Conservation (phyloP, 1,140 invertebrate genomes). For the Drosophila ananassae region DNA sequence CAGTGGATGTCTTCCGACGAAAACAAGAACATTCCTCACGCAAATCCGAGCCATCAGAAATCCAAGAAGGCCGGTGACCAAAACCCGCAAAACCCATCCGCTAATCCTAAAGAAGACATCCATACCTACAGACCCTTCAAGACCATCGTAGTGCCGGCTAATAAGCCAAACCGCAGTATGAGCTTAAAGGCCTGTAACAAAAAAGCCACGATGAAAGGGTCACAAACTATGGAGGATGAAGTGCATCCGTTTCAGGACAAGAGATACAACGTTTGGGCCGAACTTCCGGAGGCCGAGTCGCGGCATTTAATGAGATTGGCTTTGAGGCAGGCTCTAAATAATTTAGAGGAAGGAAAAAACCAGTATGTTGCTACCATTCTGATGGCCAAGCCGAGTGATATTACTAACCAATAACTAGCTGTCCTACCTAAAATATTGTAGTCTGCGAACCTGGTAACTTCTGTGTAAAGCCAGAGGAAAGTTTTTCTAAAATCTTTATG, state of each 20-base stretch:
- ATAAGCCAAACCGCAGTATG: neutral
- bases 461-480: neutral
- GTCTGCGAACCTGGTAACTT: neutral
- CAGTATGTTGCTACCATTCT: slow-evolving; percentile 20
- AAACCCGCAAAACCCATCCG: neutral
- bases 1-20: neutral
- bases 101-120: slow-evolving; percentile 5
- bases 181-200: neutral
- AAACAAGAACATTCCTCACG: neutral
- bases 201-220: neutral
- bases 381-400: neutral
- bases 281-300: slow-evolving; percentile 27
- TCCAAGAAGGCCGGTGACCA: neutral
- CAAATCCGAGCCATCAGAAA: neutral
- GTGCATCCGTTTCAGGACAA: neutral
- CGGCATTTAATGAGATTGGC: slow-evolving; percentile 27
- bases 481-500: neutral
- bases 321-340: slow-evolving; percentile 21
- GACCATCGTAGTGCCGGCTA: slow-evolving; percentile 31
- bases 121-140: slow-evolving; percentile 33
- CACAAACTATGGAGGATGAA: neutral
- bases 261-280: neutral
- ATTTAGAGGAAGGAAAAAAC: slow-evolving; percentile 16
- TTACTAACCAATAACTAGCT: neutral
- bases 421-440: neutral